Evolutionary conservation across 2,888 invertebrate genomes (phyloP), one percentile per base, ranked within the genome.

Genomic region (Phytoseiulus persimilis): DNA sequence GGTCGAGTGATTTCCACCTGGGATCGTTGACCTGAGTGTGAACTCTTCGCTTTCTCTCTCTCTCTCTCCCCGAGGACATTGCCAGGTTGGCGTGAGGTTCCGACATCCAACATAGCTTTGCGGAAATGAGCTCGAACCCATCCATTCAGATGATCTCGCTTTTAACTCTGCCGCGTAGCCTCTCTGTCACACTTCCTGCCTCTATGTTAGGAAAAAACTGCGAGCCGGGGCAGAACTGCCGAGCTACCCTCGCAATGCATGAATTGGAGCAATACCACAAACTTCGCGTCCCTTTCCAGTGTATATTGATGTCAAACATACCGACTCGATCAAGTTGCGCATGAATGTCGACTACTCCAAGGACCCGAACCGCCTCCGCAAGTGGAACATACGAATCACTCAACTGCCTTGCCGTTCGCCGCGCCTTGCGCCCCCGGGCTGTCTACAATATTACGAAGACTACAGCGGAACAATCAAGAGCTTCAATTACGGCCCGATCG

Each of bases 281-380:
- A 14, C 65, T 65, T 28, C 18, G 5, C 28, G 65, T 65, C 18
- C 6, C n/a, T 6, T 87, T 87, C n/a, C 33, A 87, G 87, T 87
- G 6, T 87, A 87, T 32, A 0, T 87, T 28, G 87, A 87, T 45
- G 87, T 87, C 39, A 87, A 87, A 31, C 87, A 87, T 32, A 87
- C 87, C n/a, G 87, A 87, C 87, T 31, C 87, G 32, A 87, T 87
- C 87, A 87, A 87, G 23, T 33, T 87, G 32, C 87, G 87, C 33
- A 87, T 87, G 87, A 87, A 87, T 39, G 18, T 87, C 87, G 87
- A 87, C 31, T 87, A 87, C 87, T 87, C 87, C 14, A 87, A 87
- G 31, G 87, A 87, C 33, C 87, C 87, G 33, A 87, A 87, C 87
- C 87, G 87, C 28, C 39, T 87, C 3, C 87, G 87, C 32, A 87